Conservation (phyloP, 1,140 invertebrate genomes). For the Oncopeltus fasciatus region DNA sequence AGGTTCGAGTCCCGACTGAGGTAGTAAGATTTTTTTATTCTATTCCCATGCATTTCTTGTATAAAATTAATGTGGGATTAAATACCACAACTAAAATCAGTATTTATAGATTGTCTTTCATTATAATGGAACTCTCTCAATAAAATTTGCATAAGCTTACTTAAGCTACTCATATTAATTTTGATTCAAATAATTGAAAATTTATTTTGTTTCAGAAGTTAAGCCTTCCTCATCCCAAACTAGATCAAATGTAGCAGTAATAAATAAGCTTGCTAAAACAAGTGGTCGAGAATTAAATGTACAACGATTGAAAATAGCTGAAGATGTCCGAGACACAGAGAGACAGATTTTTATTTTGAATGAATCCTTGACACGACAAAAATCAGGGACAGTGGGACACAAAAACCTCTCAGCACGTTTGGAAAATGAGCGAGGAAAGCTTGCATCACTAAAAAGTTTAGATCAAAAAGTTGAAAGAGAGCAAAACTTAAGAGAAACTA, state of each 20-base stretch:
- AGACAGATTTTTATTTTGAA: slow-evolving; percentile 49
- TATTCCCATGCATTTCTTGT: too few species aligned
- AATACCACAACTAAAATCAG: too few species aligned
- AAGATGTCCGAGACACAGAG: slow-evolving; percentile 52
- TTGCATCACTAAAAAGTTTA: slow-evolving; percentile 39
- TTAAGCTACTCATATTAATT: neutral
- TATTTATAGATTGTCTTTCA: too few species aligned
- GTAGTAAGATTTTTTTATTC: too few species aligned
- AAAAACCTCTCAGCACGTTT: slow-evolving; percentile 44
- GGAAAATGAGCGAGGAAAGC: slow-evolving; percentile 41
- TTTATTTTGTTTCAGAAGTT: slow-evolving; percentile 20
- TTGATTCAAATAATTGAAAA: neutral
- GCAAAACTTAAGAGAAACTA: slow-evolving; percentile 20
- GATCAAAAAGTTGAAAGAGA: slow-evolving; percentile 39
- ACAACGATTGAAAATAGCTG: slow-evolving; percentile 53
- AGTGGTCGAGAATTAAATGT: slow-evolving; percentile 54
- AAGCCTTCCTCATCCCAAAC: slow-evolving; percentile 21
- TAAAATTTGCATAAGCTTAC: too few species aligned
- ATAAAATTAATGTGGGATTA: too few species aligned
- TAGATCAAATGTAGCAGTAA: neutral
- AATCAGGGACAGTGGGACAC: slow-evolving; percentile 35
- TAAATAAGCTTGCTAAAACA: slow-evolving; percentile 36
- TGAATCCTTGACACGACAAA: slow-evolving; percentile 44
- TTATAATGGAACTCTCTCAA: too few species aligned
- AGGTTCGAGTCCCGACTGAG: too few species aligned